phyloP scores from a whole-genome alignment of 2,113 vertebrate genomes.

The Syngnathus floridae region DNA sequence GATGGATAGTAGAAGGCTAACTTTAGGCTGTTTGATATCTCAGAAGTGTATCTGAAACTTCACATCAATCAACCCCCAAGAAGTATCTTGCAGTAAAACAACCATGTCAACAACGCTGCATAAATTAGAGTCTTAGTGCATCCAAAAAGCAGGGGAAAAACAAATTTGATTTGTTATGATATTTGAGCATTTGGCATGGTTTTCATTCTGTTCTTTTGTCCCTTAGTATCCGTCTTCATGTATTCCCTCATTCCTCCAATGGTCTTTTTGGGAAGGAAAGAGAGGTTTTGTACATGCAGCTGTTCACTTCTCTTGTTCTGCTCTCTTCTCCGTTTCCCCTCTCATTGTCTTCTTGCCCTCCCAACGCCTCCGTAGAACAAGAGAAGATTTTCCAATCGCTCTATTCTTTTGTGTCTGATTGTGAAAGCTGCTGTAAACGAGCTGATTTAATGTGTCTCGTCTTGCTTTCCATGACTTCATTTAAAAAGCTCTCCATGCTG shows the following conservation, averaged over 20 bases:
- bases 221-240: constrained; percentile 28
- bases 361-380: neutral
- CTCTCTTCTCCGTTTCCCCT: constrained; percentile 25
- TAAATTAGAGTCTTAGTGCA: neutral
- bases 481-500: neutral
- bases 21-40: no score
- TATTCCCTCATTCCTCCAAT: constrained; percentile 25
- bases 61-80: no score
- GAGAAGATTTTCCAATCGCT: neutral
- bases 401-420: neutral
- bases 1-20: no score
- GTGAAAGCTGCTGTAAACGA: neutral
- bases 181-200: neutral
- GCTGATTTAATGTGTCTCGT: neutral
- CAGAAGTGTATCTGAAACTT: neutral
- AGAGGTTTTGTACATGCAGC: constrained; percentile 39
- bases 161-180: neutral
- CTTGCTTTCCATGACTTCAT: neutral
- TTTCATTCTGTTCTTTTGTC: constrained; percentile 17
- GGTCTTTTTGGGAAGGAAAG: constrained; percentile 25
- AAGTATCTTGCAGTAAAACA: neutral
- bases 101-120: neutral
- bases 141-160: neutral
- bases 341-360: constrained; percentile 7
- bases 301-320: constrained; percentile 33